These are phyloP conservation scores for Trachelus stipa DNA, from an alignment of 2,888 invertebrate species.

Conservation along the genomic window DNA sequence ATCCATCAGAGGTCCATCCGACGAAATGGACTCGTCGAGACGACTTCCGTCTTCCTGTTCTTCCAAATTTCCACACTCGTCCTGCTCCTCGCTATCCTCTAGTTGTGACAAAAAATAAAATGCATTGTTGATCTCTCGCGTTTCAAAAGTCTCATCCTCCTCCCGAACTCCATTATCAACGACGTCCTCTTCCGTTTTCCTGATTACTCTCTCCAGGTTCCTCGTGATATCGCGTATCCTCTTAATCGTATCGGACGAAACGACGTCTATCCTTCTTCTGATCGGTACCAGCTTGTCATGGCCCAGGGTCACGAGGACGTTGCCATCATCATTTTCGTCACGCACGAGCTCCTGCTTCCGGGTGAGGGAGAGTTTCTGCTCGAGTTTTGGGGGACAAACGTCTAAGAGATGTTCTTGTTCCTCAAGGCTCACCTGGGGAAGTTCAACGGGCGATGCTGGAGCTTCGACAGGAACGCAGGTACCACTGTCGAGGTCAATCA, in stretches of 20 bases:
- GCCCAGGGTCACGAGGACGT: conserved; percentile 59
- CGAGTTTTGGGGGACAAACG: conserved; percentile 60
- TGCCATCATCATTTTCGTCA: conserved; percentile 37
- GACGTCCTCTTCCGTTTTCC: conserved; percentile 15
- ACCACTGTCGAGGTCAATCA: conserved; percentile 58
- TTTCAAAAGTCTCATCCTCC: conserved; percentile 40
- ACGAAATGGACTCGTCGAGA: conserved; percentile 16
- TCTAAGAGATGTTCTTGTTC: conserved; percentile 62
- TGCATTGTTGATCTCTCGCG: conserved; percentile 57
- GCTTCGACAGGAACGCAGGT: conserved; percentile 25
- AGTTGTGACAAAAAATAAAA: conserved; percentile 59
- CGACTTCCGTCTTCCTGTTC: conserved; percentile 17
- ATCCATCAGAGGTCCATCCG: conserved; percentile 19
- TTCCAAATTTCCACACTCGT: not conserved
- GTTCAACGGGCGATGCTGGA: conserved; percentile 14
- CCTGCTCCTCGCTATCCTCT: conserved; percentile 43
- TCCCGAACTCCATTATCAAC: not conserved
- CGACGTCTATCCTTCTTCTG: conserved; percentile 60
- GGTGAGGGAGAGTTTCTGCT: conserved; percentile 59
- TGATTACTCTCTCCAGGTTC: conserved; percentile 60
- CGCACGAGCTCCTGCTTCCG: conserved; percentile 45
- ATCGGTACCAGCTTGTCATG: conserved; percentile 61
- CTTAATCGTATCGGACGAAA: conserved; percentile 62
- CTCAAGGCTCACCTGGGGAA: conserved; percentile 48
- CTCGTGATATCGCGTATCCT: conserved; percentile 60